Evolutionary conservation across 2,113 vertebrate genomes (phyloP), one percentile per base, ranked within the genome.

Genomic region (Rhegmatorhina hoffmannsi): DNA sequence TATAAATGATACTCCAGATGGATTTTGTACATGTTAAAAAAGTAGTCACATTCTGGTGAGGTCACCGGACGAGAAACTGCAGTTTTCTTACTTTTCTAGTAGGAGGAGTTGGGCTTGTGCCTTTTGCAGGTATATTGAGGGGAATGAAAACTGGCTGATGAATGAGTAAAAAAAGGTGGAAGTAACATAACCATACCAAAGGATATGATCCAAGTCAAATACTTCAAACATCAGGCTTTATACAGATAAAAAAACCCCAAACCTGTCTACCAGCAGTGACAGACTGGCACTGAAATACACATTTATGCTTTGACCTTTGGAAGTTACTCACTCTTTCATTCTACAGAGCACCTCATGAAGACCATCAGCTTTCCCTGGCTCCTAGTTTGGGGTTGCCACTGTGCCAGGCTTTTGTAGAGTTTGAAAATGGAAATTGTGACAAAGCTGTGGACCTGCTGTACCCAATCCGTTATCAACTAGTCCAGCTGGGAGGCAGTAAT

Each of bases 351-450:
- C 98, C 98, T 1, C 83, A 36, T 31, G 98, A 99, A 82, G 98
- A 98, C 89, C 92, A 97, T 13, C 98, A 99, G 78, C 98, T 98
- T 83, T 96, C 97, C 53, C 70, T 99, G 88, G 98, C 98, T n/a
- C 85, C 28, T 11, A 28, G 88, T 0, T 1, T 99, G 38, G 99
- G 99, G 26, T 60, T 99, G 77, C 98, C 99, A 6, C 97, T 99
- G 95, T 99, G 98, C 97, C 98, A 98, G 97, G 99, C 99, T 38
- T 95, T 99, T 90, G 93, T 98, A 34, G 99, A 98, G 94, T 99
- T 98, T 64, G 96, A 98, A 86, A 96, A 96, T 9, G 98, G 99
- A 40, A 98, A 98, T 79, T 98, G 98, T 11, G 96, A 97, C 80
- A 97, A 89, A 4, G 93, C 97, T 2, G 96, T 99, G 59, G 98